Evolutionary conservation across 2,888 invertebrate genomes (phyloP), one percentile per base, ranked within the genome.

Genomic region (Cremastinae sp.): DNA sequence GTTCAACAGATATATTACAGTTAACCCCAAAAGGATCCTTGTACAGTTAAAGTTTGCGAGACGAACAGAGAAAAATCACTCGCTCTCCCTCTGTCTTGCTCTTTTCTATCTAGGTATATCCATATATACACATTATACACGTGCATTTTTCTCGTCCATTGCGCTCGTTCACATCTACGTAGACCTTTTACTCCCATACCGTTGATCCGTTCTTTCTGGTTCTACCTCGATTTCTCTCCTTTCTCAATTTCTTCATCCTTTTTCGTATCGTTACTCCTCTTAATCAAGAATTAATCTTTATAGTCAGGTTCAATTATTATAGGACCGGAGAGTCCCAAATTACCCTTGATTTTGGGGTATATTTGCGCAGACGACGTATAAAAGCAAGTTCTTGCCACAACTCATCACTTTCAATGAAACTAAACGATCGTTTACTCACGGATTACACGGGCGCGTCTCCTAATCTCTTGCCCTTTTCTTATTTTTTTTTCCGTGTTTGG

Each of bases 1-100:
- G 84, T 78, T 74, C 78, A 49, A 61, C 80, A 82, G 82, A 86
- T 84, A 86, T 83, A 85, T 80, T 82, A 83, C 83, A 80, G 66
- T 79, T 72, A 66, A 79, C 71, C 75, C 65, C 64, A 69, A 73
- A 43, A n/a, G n/a, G n/a, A n/a, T n/a, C n/a, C n/a, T n/a, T n/a
- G n/a, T n/a, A n/a, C n/a, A n/a, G n/a, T n/a, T 65, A 71, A 61
- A 68, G 73, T 70, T 74, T 71, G 78, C 66, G 79, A 75, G 53
- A 74, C 58, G 56, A 14, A 14, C 9, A 49, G n/a, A 49, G 55
- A 51, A 62, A 65, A 64, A 68, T 71, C 28, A 74, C 79, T 80
- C 68, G 74, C 73, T 74, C 66, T 76, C 71, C 56, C 51, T 47
- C 37, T 49, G 47, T 66, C 41, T 55, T 53, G 61, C 39, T 76